Conservation (phyloP, 2,797 vertebrate genomes). For the Propithecus deckenii region DNA sequence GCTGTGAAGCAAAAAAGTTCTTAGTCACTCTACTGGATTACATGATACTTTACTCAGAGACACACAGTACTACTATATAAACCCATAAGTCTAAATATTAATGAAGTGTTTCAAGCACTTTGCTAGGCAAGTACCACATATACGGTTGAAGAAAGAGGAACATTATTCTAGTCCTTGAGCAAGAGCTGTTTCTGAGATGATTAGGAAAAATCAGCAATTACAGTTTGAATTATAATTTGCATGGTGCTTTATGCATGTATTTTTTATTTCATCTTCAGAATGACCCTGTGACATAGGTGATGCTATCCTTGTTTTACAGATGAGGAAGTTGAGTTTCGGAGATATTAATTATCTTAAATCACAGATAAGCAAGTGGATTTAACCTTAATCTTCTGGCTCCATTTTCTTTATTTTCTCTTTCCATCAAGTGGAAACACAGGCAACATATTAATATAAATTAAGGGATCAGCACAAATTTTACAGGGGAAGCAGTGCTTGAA, state of each 20-base stretch:
- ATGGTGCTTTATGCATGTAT: not conserved
- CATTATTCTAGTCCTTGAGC: not conserved
- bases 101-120: not conserved
- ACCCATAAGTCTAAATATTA: not conserved
- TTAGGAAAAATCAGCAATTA: not conserved
- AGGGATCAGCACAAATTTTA: not conserved
- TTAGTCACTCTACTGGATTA: not conserved
- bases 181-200: not conserved
- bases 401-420: not conserved
- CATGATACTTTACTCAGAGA: not conserved
- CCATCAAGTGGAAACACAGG: not conserved
- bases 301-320: not conserved
- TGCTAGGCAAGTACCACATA: not conserved
- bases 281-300: not conserved
- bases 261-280: not conserved
- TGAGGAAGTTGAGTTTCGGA: not conserved
- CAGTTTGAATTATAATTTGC: not conserved
- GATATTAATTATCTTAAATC: not conserved
- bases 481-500: not conserved
- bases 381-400: not conserved
- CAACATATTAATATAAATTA: not conserved
- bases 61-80: not conserved
- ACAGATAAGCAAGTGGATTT: not conserved
- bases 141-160: not conserved
- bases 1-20: not conserved